A percentile compares a stretch with the other conserved stretches of the same genome.
Evolutionary conservation across 2,113 vertebrate genomes (phyloP).

Genomic region (Ceratotherium simum): DNA sequence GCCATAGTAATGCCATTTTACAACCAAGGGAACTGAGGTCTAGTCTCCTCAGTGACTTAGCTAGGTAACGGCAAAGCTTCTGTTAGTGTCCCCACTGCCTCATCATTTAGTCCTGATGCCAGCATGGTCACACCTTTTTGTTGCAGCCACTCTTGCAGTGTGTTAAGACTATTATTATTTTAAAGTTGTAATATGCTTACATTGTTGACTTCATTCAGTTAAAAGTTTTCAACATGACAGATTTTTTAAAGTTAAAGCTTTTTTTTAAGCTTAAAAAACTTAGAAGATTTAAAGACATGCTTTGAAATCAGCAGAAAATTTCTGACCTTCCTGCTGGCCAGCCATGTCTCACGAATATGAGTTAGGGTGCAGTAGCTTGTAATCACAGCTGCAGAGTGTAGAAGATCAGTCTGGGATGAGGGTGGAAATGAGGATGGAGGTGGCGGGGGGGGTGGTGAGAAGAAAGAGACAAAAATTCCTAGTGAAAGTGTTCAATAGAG

Average conservation of each 20-base stretch:
- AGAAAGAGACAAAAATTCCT: neutral
- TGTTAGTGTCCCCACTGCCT: neutral
- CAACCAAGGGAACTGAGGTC: neutral
- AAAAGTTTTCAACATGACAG: neutral
- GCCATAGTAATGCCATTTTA: neutral
- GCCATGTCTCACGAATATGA: neutral
- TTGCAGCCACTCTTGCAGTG: neutral
- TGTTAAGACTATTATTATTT: neutral
- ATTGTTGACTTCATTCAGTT: slow-evolving; percentile 26
- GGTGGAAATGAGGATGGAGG: neutral
- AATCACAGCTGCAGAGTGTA: neutral
- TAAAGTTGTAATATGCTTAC: neutral
- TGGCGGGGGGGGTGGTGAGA: neutral
- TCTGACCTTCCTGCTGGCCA: neutral
- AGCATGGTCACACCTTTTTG: neutral
- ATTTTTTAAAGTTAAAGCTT: neutral
- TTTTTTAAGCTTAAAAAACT: slow-evolving; percentile 20
- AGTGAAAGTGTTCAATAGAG: neutral
- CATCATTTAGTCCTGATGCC: neutral
- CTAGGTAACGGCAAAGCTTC: neutral
- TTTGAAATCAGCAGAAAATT: neutral
- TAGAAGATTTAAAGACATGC: neutral
- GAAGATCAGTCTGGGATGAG: neutral
- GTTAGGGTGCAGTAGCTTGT: neutral
- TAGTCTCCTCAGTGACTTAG: neutral